A percentile compares a stretch with the other conserved stretches of the same genome.
phyloP scores from a whole-genome alignment of 2,888 invertebrate species.

The Galerucella nymphaeae region DNA sequence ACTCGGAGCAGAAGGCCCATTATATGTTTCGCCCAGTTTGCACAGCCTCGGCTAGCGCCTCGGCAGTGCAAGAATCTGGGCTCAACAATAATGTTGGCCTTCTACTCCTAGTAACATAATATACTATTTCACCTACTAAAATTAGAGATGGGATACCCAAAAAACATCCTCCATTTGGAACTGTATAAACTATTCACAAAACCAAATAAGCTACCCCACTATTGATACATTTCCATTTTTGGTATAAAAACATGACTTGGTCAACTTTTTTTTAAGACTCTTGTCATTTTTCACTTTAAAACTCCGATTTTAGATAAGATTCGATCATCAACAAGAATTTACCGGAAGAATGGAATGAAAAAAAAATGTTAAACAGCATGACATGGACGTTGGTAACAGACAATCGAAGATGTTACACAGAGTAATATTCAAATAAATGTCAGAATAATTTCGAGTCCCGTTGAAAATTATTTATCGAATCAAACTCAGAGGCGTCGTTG shows the following conservation, averaged over 20 bases:
- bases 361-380: conserved; percentile 2
- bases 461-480: conserved; percentile 1
- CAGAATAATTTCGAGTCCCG: background rate
- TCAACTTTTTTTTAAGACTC: background rate
- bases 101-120: no score
- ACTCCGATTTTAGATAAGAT: background rate
- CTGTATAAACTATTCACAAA: background rate
- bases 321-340: no score
- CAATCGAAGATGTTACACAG: background rate
- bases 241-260: background rate
- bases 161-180: background rate
- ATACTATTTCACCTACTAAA: no score
- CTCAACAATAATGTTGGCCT: no score
- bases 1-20: no score
- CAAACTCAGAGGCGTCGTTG: background rate
- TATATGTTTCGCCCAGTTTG: no score
- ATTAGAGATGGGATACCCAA: no score
- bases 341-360: background rate
- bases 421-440: background rate
- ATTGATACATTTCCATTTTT: background rate
- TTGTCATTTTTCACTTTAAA: background rate
- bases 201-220: background rate
- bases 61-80: no score
- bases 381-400: background rate
- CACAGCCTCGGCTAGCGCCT: no score